phyloP scores from a whole-genome alignment of 2,113 vertebrate genomes.

The Trichomycterus rosablanca region DNA sequence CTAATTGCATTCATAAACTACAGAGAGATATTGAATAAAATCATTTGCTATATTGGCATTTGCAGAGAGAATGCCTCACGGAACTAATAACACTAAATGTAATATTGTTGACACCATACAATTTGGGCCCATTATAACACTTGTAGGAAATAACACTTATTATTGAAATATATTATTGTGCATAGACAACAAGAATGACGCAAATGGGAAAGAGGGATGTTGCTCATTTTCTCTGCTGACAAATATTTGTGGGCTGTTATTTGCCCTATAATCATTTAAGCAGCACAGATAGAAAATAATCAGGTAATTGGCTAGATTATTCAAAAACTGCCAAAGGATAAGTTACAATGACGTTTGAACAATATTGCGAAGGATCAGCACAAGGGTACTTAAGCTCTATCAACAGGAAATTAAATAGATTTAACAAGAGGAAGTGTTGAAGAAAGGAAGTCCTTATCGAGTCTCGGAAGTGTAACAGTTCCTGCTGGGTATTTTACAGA shows the following conservation, averaged over 20 bases:
- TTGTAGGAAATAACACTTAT: conserved; percentile 39
- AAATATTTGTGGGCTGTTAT: conserved; percentile 13
- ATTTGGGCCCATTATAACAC: conserved; percentile 32
- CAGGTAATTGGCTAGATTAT: conserved; percentile 28
- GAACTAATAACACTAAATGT: conserved; percentile 37
- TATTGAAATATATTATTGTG: conserved; percentile 26
- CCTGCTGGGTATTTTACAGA: background rate
- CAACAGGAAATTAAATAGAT: conserved; percentile 30
- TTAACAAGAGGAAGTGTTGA: conserved; percentile 16
- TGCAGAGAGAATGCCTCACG: conserved; percentile 14
- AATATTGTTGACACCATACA: conserved; percentile 35
- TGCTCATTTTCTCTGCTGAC: conserved; percentile 24
- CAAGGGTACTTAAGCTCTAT: conserved; percentile 29
- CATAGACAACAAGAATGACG: conserved; percentile 35
- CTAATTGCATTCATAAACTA: conserved; percentile 11
- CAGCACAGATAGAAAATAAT: conserved; percentile 35
- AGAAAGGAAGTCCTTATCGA: background rate
- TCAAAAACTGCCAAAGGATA: conserved; percentile 28
- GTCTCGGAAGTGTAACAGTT: background rate
- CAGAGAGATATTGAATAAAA: conserved; percentile 17
- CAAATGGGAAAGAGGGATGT: conserved; percentile 15
- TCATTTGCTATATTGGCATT: conserved; percentile 31
- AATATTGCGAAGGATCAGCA: conserved; percentile 32
- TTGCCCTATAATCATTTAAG: conserved; percentile 12
- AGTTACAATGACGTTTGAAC: conserved; percentile 16